Evolutionary conservation across 2,888 invertebrate species (phyloP).

Genomic region (Orgyia antiqua): DNA sequence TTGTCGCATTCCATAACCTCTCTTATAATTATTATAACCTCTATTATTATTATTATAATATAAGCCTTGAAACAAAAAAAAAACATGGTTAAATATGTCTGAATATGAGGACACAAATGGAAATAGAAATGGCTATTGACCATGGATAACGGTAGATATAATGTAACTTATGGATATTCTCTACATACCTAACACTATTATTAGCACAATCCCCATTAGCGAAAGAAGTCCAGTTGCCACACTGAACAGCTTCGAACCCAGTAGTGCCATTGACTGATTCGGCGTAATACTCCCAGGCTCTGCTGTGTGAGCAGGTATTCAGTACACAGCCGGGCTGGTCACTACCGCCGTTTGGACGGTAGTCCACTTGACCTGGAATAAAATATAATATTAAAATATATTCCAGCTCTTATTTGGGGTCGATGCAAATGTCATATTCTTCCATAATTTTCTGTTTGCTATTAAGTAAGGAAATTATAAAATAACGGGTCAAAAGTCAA

Average conservation of each 20-base stretch:
- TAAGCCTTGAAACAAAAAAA: too few species aligned
- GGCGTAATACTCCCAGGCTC: conserved; percentile 11
- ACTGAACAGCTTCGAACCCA: conserved; percentile 4
- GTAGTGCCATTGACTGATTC: background rate
- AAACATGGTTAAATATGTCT: too few species aligned
- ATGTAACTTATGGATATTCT: too few species aligned
- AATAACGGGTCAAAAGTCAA: too few species aligned
- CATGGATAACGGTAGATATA: too few species aligned
- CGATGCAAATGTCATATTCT: background rate
- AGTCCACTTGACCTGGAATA: conserved; percentile 48
- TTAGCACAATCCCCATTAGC: conserved; percentile 2
- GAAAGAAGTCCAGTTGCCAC: conserved; percentile 1
- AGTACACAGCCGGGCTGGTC: conserved; percentile 1
- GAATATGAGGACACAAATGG: too few species aligned
- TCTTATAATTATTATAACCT: too few species aligned
- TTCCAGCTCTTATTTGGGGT: background rate
- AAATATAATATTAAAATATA: background rate
- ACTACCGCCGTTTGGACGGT: conserved; percentile 54
- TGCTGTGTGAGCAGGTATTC: background rate
- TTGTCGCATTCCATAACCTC: too few species aligned
- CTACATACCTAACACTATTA: background rate
- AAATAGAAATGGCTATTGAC: too few species aligned
- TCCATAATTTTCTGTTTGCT: background rate
- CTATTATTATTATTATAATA: too few species aligned
- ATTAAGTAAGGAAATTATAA: background rate